Evolutionary conservation across 2,797 vertebrate genomes (phyloP), one percentile per base, ranked within the genome.

Genomic region (Serranus cabrilla): DNA sequence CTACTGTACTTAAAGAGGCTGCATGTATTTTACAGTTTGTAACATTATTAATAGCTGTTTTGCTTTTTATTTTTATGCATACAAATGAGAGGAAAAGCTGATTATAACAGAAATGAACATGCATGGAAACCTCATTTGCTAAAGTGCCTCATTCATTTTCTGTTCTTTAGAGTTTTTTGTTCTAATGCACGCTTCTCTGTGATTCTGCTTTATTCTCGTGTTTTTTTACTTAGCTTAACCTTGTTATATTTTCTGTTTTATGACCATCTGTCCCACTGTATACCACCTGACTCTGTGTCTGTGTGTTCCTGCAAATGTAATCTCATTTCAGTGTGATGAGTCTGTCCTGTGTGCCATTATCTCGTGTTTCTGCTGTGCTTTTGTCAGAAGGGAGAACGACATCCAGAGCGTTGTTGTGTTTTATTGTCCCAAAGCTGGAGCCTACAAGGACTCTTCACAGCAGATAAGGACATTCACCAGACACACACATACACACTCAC

Each of bases 381-480:
- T 71, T 69, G 69, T 77, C 82, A 73, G 46, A 55, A 63, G 39
- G 51, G 58, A 85, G 46, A 65, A 45, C 20, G 18, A 40, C 46
- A 68, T 23, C 37, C 46, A 23, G 21, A 71, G 71, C 34, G 78
- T 63, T 79, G 42, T 27, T 79, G 61, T 70, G 65, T 57, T 71
- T 80, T 82, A 60, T 68, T 71, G 56, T 68, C 77, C 74, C 67
- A 52, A 61, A 84, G 77, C 78, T 78, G 54, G 67, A 70, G 69
- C 49, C 71, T 37, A 56, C 39, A 76, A 87, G 74, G 81, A 80
- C 71, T 74, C 71, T 58, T 76, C 68, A 52, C 20, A 51, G 74
- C 56, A 62, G 83, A 89, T 84, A 86, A 87, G 45, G 80, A 84
- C 57, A 20, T 76, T 56, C 60, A 71, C 23, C 56, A 81, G 63